Evolutionary conservation across 2,888 invertebrate genomes (phyloP).

Genomic region (Orthonychiurus folsomi): DNA sequence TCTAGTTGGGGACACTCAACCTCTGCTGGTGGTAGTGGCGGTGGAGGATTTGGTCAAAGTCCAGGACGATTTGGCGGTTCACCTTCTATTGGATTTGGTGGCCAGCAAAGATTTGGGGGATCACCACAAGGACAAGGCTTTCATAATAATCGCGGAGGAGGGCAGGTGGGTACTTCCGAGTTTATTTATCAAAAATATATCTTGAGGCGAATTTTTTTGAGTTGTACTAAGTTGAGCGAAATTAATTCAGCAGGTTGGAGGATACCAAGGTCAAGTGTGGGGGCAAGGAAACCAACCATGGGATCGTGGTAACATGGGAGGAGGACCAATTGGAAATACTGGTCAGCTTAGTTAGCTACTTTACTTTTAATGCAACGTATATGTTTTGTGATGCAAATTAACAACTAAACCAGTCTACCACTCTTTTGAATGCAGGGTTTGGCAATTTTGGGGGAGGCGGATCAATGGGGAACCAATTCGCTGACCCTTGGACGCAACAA

Average conservation of each 20-base stretch:
- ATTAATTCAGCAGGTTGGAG: constrained; percentile 1
- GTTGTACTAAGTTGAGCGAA: no score
- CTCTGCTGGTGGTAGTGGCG: not conserved
- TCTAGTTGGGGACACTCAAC: not conserved
- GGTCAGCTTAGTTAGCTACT: no score
- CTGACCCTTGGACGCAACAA: constrained; percentile 39
- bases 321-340: no score
- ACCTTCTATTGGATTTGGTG: not conserved
- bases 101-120: constrained; percentile 4
- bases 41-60: constrained; percentile 3
- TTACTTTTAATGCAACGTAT: no score
- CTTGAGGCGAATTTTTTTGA: no score
- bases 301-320: constrained; percentile 19
- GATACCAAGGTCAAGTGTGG: constrained; percentile 2
- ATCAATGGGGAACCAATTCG: constrained; percentile 4
- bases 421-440: no score
- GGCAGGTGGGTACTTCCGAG: not conserved
- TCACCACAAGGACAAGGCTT: not conserved
- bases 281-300: not conserved
- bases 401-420: no score
- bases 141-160: not conserved
- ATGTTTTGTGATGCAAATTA: no score
- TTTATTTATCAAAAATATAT: no score
- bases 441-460: constrained; percentile 8
- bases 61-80: constrained; percentile 5